Percentiles rank a stretch among this genome's conserved stretches.
These are phyloP conservation scores for Arrhopalites spinosus DNA, from an alignment of 2,888 invertebrate genomes.

Conservation along the genomic window DNA sequence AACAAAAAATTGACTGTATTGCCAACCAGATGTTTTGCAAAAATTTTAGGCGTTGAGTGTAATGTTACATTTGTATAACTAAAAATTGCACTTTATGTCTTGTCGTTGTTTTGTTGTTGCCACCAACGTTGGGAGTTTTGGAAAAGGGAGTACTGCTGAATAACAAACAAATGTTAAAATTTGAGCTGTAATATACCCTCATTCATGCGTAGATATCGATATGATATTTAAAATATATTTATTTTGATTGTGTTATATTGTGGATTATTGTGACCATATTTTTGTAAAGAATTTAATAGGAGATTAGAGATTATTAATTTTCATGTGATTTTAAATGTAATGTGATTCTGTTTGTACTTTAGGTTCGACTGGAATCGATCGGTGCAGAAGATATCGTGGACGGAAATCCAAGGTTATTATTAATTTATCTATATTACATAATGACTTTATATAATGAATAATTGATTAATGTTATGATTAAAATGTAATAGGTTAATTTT, in stretches of 20 bases:
- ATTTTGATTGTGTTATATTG: no score
- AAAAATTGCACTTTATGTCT: not conserved
- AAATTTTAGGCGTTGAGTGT: no score
- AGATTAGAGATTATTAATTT: not conserved
- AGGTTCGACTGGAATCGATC: conserved; percentile 96
- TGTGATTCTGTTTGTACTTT: conserved; percentile 54
- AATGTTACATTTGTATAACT: not conserved
- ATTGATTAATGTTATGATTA: no score
- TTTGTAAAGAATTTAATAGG: no score
- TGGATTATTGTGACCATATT: no score
- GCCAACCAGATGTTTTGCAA: no score
- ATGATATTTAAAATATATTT: no score
- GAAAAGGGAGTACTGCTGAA: not conserved
- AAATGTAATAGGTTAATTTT: conserved; percentile 60
- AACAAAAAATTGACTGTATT: no score
- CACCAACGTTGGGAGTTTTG: no score
- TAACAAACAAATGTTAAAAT: not conserved
- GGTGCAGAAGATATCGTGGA: conserved; percentile 99
- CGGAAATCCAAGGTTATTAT: conserved; percentile 91
- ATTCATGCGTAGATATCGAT: no score
- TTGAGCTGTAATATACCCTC: not conserved
- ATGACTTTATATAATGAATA: no score
- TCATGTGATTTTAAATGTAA: not conserved
- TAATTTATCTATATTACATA: no score
- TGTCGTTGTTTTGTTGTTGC: not conserved